Evolutionary conservation across 2,113 vertebrate species (phyloP), one percentile per base, ranked within the genome.

Genomic region (Mirounga angustirostris): DNA sequence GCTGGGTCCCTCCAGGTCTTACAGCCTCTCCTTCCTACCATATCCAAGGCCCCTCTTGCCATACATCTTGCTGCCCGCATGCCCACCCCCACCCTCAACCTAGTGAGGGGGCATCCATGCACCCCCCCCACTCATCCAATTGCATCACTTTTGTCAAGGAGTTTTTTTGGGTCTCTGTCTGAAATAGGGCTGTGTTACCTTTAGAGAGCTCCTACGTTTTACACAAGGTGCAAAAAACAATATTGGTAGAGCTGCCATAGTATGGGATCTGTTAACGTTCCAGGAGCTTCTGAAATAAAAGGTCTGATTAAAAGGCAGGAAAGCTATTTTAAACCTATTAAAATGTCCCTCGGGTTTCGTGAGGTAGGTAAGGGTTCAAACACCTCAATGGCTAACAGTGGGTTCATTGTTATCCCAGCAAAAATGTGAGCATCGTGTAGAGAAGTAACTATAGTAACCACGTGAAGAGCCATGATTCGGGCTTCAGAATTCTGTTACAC

Each of bases 371-470:
- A 65, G 22, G 56, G n/a, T 40, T 91, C 87, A 76, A 78, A 52
- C 33, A 88, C 71, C 81, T 97, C 71, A 61, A 8, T 71, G 84
- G 81, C 91, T 94, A 63, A 91, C 67, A 74, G 54, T 36, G 36
- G 76, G 80, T 61, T 56, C 88, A 63, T 67, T 97, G 81, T 97
- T 83, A 94, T 65, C 73, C 52, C 46, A 11, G 92, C 50, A 78
- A 84, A 91, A 87, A 84, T 0, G 10, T 63, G 10, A 69, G n/a
- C 89, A 63, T 92, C 89, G 12, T 46, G 63, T 33, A 61, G 94
- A 52, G 52, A 63, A n/a, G 94, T 96, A 95, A 96, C 95, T 91
- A 97, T 95, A 93, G 97, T 78, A 97, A 96, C 97, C 1, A 0
- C 0, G 4, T 71, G 63, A 80, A 93, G 78, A 97, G 54, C 79